Percentiles rank a stretch among this genome's conserved stretches.
Conservation (phyloP, 1,140 invertebrate species). For the Agrypnia vestita region DNA sequence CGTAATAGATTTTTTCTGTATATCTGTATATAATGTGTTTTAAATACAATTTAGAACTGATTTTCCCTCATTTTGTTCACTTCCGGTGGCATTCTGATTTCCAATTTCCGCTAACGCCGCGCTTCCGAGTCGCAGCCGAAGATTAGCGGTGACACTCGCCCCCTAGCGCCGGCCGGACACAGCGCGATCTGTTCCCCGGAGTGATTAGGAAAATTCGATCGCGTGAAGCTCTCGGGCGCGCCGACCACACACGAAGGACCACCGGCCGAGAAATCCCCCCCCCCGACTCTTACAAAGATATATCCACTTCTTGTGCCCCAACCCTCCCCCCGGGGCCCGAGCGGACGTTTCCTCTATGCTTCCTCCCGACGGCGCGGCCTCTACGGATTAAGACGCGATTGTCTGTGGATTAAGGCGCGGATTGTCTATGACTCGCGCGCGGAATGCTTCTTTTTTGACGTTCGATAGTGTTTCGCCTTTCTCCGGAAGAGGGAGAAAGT, state of each 20-base stretch:
- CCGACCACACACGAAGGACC: conserved; percentile 58
- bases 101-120: background rate
- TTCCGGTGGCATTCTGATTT: background rate
- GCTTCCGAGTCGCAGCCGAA: background rate
- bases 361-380: conserved; percentile 16
- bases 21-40: too few species aligned
- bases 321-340: conserved; percentile 16
- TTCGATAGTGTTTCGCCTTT: conserved; percentile 2
- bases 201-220: conserved; percentile 61
- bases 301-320: conserved; percentile 40
- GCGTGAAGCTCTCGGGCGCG: conserved; percentile 54
- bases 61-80: too few species aligned
- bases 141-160: background rate
- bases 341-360: conserved; percentile 32
- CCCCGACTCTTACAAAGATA: conserved; percentile 36
- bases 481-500: conserved; percentile 8
- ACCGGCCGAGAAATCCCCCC: conserved; percentile 50
- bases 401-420: conserved; percentile 18
- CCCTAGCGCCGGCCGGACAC: conserved; percentile 12
- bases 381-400: conserved; percentile 33
- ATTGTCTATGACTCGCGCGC: conserved; percentile 21
- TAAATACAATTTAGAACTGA: too few species aligned
- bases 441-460: background rate
- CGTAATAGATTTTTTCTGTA: too few species aligned
- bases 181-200: conserved; percentile 49